Evolutionary conservation across 2,113 vertebrate genomes (phyloP).

Genomic region (Lepisosteus oculatus): DNA sequence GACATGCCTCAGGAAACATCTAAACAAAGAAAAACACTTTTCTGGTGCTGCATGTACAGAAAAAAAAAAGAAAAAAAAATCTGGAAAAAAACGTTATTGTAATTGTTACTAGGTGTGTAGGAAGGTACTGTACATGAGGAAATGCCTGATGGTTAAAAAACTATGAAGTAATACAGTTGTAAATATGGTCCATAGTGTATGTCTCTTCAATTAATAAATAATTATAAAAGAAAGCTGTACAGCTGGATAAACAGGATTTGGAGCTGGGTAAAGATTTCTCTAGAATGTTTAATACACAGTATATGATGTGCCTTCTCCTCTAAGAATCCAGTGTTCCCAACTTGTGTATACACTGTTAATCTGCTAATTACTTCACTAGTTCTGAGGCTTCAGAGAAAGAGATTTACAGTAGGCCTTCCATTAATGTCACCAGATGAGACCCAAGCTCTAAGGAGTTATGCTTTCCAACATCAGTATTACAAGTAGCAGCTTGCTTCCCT

Average conservation of each 20-base stretch:
- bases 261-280: not conserved
- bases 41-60: no score
- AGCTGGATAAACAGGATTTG: not conserved
- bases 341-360: slow-evolving; percentile 18
- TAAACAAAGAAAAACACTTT: no score
- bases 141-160: no score
- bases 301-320: slow-evolving; percentile 6
- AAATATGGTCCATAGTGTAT: no score
- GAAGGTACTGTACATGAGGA: no score
- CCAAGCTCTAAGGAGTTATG: not conserved
- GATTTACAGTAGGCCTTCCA: not conserved
- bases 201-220: no score
- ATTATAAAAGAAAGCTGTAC: not conserved
- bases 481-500: slow-evolving; percentile 24
- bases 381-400: slow-evolving; percentile 11
- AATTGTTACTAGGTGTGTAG: no score
- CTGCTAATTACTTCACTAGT: slow-evolving; percentile 7
- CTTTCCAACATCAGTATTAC: slow-evolving; percentile 11
- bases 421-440: slow-evolving; percentile 11
- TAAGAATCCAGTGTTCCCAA: slow-evolving; percentile 18
- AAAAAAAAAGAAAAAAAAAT: no score
- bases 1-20: no score
- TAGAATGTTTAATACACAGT: not conserved
- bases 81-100: no score
- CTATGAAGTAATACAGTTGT: no score